These are phyloP conservation scores for Catharus minimus DNA, from an alignment of 2,113 vertebrate genomes.

Conservation along the genomic window DNA sequence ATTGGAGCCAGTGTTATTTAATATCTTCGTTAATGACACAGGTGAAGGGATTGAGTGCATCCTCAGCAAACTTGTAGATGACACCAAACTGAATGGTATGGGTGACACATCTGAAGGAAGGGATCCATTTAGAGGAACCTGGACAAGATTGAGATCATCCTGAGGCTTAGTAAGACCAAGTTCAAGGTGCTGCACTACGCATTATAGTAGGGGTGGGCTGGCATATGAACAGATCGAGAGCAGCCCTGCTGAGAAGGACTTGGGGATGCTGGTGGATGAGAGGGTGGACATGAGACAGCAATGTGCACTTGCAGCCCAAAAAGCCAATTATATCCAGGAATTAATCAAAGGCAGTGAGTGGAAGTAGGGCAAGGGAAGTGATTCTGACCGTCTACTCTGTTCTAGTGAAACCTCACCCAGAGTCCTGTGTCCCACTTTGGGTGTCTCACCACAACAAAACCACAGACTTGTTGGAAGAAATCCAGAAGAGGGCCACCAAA, in stretches of 20 bases:
- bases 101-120: background rate
- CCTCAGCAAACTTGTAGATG: background rate
- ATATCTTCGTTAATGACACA: background rate
- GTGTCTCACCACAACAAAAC: background rate
- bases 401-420: background rate
- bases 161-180: background rate
- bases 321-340: background rate
- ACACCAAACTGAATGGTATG: background rate
- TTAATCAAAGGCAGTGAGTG: background rate
- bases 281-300: background rate
- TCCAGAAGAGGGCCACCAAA: background rate
- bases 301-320: background rate
- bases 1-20: background rate
- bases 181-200: background rate
- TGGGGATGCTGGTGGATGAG: background rate
- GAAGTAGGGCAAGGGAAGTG: background rate
- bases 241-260: background rate
- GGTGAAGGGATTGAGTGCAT: background rate
- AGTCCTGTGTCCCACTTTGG: background rate
- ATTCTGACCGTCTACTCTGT: background rate
- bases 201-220: background rate
- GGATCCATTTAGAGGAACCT: background rate
- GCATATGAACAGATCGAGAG: rapidly evolving
- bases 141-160: background rate
- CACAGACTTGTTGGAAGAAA: background rate